Percentiles rank a stretch among this genome's conserved stretches.
phyloP scores from a whole-genome alignment of 2,113 vertebrate species.

The Lophochroa leadbeateri region DNA sequence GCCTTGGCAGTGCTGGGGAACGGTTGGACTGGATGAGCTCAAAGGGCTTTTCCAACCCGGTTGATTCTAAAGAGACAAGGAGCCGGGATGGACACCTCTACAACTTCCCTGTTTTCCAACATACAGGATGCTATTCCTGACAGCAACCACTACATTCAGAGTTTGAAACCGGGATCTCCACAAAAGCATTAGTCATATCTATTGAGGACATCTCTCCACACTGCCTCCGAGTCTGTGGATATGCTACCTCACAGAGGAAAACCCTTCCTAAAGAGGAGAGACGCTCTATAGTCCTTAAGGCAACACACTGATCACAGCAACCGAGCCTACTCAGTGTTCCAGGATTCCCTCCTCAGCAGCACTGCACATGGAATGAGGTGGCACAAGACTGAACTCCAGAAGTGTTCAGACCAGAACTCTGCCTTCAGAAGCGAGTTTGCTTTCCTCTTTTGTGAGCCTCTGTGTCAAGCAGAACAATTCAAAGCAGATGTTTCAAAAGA shows the following conservation, averaged over 20 bases:
- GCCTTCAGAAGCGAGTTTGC: background rate
- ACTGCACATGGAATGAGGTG: accelerated
- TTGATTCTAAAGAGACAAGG: background rate
- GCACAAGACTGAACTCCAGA: background rate
- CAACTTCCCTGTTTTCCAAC: background rate
- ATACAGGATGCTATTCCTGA: background rate
- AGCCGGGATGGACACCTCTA: background rate
- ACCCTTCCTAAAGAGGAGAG: background rate
- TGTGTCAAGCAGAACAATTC: background rate
- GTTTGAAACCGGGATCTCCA: background rate
- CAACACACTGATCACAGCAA: background rate
- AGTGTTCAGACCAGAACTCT: background rate
- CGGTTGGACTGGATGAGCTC: background rate
- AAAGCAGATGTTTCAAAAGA: slow-evolving; percentile 11
- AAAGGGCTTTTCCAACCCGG: background rate
- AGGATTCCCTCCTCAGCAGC: background rate
- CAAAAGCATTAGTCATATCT: background rate
- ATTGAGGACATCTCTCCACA: background rate
- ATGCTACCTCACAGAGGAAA: background rate
- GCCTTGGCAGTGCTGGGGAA: background rate
- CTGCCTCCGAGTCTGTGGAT: background rate
- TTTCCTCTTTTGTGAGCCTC: background rate
- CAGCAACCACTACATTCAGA: background rate
- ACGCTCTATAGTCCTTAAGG: background rate
- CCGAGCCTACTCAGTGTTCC: accelerated